Conservation (phyloP, 1,140 invertebrate genomes). For the Ridgeia piscesae region DNA sequence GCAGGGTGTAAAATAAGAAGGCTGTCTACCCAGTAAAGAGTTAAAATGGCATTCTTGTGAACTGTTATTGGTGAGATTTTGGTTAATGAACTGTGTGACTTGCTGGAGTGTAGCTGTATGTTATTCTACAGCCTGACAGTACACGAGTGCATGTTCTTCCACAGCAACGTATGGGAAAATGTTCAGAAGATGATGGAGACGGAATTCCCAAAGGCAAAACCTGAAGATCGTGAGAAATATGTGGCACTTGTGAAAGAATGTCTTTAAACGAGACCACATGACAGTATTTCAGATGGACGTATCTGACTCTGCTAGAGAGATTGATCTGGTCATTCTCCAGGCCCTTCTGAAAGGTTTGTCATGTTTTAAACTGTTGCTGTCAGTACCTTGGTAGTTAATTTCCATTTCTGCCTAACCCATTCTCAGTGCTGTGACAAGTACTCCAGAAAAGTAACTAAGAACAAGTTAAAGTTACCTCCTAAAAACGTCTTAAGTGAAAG, state of each 20-base stretch:
- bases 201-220: conserved; percentile 35
- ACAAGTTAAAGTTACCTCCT: too few relatives aligned
- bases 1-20: too few relatives aligned
- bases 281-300: conserved; percentile 50
- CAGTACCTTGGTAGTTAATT: background rate
- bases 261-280: conserved; percentile 45
- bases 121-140: background rate
- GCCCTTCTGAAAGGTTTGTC: conserved; percentile 54
- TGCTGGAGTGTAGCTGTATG: background rate
- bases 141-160: conserved; percentile 22
- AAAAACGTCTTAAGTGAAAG: too few relatives aligned
- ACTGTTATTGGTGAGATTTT: too few relatives aligned
- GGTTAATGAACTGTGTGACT: background rate
- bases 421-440: too few relatives aligned
- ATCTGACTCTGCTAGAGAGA: conserved; percentile 39
- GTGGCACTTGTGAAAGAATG: conserved; percentile 43
- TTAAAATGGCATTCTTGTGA: too few relatives aligned
- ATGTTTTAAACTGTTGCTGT: background rate
- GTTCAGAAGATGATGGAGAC: conserved; percentile 41
- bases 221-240: conserved; percentile 25
- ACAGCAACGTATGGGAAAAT: conserved; percentile 31
- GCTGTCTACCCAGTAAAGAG: too few relatives aligned
- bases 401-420: too few relatives aligned
- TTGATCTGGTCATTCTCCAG: conserved; percentile 55
- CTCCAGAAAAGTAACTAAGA: too few relatives aligned